Evolutionary conservation across 2,888 invertebrate genomes (phyloP), one percentile per base, ranked within the genome.

Genomic region (Busseola fusca): DNA sequence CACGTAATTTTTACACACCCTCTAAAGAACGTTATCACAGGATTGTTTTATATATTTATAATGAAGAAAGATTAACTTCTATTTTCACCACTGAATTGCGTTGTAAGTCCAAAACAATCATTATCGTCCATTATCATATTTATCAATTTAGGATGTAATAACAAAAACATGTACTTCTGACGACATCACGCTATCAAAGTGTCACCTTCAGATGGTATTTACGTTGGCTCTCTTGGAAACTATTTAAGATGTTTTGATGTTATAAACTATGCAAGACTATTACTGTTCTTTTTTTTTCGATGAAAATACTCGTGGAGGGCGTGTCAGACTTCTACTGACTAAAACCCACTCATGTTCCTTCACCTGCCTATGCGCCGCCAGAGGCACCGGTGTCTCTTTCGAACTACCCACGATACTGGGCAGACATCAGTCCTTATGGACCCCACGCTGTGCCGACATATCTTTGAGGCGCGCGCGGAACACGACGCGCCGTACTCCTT

Each of bases 71-170:
- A 72, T 72, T 34, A 57, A n/a, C 18, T 50, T 67, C 18, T 57
- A 72, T 66, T 56, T 72, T 56, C 40, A 48, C n/a, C 21, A 48
- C 9, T n/a, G 4, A 60, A 56, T 37, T 74, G 48, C 59, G 60
- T 76, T 27, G 27, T 1, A 56, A 58, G 50, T 63, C 27, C 27
- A 63, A 0, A 64, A 48, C 56, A 64, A 18, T 50, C 21, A 45
- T 56, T 72, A 67, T 68, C 67, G 37, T 69, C 57, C 40, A 45
- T 62, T 76, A 81, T 81, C 77, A 64, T 25, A 34, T 42, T 27
- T 67, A 81, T 78, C 78, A 72, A 72, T 72, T 72, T 77, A 65
- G 67, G 72, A 81, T 63, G 30, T 54, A 76, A 75, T 76, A 81
- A 65, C 60, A 81, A 67, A 80, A 72, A 72, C 77, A 77, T 50